Evolutionary conservation across 2,888 invertebrate genomes (phyloP).

Genomic region (Erebia epiphron): DNA sequence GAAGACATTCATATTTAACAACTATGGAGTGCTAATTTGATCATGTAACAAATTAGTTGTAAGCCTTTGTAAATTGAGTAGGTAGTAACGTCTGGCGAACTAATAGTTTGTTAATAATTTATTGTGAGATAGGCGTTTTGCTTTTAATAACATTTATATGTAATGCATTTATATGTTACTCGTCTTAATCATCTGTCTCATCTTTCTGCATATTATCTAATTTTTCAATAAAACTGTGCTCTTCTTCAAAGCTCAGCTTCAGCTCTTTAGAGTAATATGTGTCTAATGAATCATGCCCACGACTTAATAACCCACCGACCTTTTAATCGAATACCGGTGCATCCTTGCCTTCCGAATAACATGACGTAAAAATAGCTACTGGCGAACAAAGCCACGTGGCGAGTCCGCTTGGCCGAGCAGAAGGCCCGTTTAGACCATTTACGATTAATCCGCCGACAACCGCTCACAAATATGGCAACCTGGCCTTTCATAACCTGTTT

Average conservation of each 20-base stretch:
- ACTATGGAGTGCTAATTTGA: slow-evolving; percentile 23
- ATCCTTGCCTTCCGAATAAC: slow-evolving; percentile 67
- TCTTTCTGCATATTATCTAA: not conserved
- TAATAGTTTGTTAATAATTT: slow-evolving; percentile 17
- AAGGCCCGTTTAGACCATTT: slow-evolving; percentile 76
- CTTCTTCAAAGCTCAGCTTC: not conserved
- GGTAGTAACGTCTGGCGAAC: slow-evolving; percentile 3
- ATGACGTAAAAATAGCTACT: slow-evolving; percentile 63
- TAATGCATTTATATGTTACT: not conserved
- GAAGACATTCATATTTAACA: slow-evolving; percentile 26
- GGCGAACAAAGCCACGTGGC: slow-evolving; percentile 58
- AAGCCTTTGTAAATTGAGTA: slow-evolving; percentile 11
- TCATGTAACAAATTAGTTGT: slow-evolving; percentile 21
- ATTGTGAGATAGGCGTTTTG: not conserved
- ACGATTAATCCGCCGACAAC: slow-evolving; percentile 79
- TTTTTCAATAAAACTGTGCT: not conserved
- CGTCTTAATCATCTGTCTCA: not conserved
- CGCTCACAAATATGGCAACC: slow-evolving; percentile 78
- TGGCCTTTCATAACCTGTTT: slow-evolving; percentile 80
- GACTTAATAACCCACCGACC: slow-evolving; percentile 14
- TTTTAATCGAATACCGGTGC: slow-evolving; percentile 61
- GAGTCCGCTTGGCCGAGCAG: slow-evolving; percentile 40
- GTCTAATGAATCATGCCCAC: slow-evolving; percentile 1
- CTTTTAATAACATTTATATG: slow-evolving; percentile 1
- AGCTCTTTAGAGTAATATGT: not conserved